Evolutionary conservation across 2,888 invertebrate genomes (phyloP).

Genomic region (Eutolmus rufibarbis): DNA sequence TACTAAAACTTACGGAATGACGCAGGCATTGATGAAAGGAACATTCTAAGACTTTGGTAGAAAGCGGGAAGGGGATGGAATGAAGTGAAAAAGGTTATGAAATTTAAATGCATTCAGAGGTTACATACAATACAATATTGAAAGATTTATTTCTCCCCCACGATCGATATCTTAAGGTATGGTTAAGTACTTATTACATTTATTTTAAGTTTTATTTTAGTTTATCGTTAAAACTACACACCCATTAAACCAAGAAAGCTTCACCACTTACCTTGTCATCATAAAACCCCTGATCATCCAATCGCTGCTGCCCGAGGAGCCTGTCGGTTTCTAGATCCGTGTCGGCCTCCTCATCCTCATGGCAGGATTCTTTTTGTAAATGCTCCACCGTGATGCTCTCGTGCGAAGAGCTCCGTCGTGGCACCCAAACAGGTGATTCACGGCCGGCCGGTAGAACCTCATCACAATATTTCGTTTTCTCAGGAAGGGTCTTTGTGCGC

Average conservation of each 20-base stretch:
- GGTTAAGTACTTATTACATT: background rate
- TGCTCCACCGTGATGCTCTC: constrained; percentile 42
- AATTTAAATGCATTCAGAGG: background rate
- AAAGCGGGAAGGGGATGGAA: background rate
- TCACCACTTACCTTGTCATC: constrained; percentile 68
- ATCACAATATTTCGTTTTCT: constrained; percentile 57
- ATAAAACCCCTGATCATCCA: constrained; percentile 90
- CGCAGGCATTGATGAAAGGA: background rate
- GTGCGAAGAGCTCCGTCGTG: constrained; percentile 52
- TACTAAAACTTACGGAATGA: background rate
- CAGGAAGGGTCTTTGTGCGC: constrained; percentile 61
- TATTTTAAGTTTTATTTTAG: background rate
- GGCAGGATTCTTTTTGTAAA: constrained; percentile 59
- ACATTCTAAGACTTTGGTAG: background rate
- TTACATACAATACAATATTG: background rate
- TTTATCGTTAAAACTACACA: background rate
- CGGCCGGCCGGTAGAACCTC: constrained; percentile 57
- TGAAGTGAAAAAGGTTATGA: background rate
- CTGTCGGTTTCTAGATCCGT: constrained; percentile 98
- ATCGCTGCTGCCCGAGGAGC: constrained; percentile 89
- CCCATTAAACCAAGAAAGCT: background rate
- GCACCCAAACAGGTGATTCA: constrained; percentile 62
- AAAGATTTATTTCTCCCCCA: background rate
- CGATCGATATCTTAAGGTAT: background rate
- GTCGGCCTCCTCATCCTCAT: constrained; percentile 86